These are phyloP conservation scores for Epirrita christyi DNA, from an alignment of 2,888 invertebrate species.

Conservation along the genomic window DNA sequence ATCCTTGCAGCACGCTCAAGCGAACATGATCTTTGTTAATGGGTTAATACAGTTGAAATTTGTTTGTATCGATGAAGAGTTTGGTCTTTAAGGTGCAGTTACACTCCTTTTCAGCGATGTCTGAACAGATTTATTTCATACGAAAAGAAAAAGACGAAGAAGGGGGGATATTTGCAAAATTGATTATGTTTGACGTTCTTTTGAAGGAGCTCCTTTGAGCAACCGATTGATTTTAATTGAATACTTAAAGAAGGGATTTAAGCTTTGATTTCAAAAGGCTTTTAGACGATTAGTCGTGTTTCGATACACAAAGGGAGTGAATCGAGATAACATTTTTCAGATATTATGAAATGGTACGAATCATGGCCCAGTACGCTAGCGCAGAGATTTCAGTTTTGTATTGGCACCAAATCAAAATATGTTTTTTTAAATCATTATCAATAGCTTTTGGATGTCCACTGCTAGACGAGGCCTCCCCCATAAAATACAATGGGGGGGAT, in stretches of 20 bases:
- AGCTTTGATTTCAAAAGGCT: conserved; percentile 56
- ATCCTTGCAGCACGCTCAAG: background rate
- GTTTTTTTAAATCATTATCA: no score
- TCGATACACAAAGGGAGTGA: conserved; percentile 59
- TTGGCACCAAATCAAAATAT: no score
- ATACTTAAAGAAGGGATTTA: conserved; percentile 59
- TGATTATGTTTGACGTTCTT: conserved; percentile 80
- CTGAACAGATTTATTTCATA: conserved; percentile 71
- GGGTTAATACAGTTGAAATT: conserved; percentile 22
- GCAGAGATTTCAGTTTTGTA: no score
- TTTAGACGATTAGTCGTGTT: conserved; percentile 62
- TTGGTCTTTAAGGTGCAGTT: conserved; percentile 31
- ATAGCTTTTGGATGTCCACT: no score
- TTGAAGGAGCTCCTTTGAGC: conserved; percentile 64
- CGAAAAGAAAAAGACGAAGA: conserved; percentile 68
- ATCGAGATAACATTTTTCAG: conserved; percentile 22
- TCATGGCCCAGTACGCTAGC: no score
- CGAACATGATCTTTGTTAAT: conserved; percentile 13
- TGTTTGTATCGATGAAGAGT: background rate
- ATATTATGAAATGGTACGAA: no score
- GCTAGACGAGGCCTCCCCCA: no score
- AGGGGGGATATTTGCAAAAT: conserved; percentile 77
- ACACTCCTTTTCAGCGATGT: conserved; percentile 47
- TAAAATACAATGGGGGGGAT: no score
- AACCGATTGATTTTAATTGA: conserved; percentile 79